These are phyloP conservation scores for Anas acuta DNA, from an alignment of 2,797 vertebrate species.

Conservation along the genomic window DNA sequence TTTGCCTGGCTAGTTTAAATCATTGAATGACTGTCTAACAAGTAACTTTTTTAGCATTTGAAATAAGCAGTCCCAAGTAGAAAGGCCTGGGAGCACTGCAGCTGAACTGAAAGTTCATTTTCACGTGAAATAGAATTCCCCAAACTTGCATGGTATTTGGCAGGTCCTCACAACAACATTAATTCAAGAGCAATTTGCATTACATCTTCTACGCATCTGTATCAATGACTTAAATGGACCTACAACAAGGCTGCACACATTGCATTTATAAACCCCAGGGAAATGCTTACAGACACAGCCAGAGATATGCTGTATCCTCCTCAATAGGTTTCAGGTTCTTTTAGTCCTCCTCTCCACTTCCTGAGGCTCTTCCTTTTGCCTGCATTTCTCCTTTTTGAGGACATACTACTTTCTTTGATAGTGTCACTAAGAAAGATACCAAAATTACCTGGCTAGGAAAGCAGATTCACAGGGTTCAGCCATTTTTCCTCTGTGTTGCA, in stretches of 20 bases:
- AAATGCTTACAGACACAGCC: background rate
- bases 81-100: background rate
- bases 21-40: background rate
- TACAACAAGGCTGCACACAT: background rate
- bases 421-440: background rate
- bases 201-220: rapidly evolving
- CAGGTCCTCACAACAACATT: background rate
- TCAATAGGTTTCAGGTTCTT: background rate
- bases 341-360: background rate
- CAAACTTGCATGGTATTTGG: rapidly evolving
- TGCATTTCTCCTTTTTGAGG: background rate
- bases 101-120: background rate
- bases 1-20: background rate
- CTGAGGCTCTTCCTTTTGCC: background rate
- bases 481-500: background rate
- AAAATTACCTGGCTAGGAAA: background rate
- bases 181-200: background rate
- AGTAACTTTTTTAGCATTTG: background rate
- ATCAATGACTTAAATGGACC: background rate
- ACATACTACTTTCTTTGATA: background rate
- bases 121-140: background rate
- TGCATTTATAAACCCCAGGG: background rate
- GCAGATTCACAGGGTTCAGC: rapidly evolving
- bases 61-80: background rate
- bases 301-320: rapidly evolving